Base-by-base conservation (phyloP, 2,113 vertebrate genomes). In the rabbit (Oryctolagus cuniculus) region DNA sequence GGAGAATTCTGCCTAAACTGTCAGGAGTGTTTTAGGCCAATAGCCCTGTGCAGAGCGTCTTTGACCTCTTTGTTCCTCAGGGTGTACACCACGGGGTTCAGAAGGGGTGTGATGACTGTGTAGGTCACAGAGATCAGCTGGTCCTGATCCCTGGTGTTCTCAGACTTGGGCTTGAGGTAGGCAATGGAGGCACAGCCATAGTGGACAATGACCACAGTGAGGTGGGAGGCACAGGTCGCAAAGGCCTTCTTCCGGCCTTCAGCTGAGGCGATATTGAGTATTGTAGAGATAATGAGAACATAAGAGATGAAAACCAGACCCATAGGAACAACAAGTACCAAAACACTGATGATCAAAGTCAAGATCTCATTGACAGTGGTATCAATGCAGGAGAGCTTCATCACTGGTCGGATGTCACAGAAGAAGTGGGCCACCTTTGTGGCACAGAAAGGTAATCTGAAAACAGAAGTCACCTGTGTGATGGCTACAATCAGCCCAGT, bases 1-100 rank as follows among this genome's bases (percentile, higher is more conserved):
- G 77, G 7, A 90, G 12, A 81, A 53, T 5, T 17, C 13, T 36
- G 66, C 21, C 27, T 9, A 31, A 36, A 6, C 9, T 64, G 6
- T 96, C 27, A 91, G 38, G n/a, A 91, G 19, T 25, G 24, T 61
- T 93, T 95, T 53, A 16, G 67, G 36, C 69, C 64, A 2, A 27
- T 1, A 31, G 22, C 38, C 58, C 77, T 73, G 25, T 15, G 34
- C n/a, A 95, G 29, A 81, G 89, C 73, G 21, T 96, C 67, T 24
- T 85, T 96, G 72, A 92, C 49, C 11, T 96, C 94, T 70, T 96
- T 96, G 55, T 90, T 96, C 73, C 92, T 89, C 72, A 96, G 55
- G 17, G 80, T 96, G 22, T 91, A 93, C 2, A 91, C 87, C 31
- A 91, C 81, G 3, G 83, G 79, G 34, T 96, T 97, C 25, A 93